Evolutionary conservation across 2,797 vertebrate species (phyloP).

Genomic region (Gadopsis marmoratus): DNA sequence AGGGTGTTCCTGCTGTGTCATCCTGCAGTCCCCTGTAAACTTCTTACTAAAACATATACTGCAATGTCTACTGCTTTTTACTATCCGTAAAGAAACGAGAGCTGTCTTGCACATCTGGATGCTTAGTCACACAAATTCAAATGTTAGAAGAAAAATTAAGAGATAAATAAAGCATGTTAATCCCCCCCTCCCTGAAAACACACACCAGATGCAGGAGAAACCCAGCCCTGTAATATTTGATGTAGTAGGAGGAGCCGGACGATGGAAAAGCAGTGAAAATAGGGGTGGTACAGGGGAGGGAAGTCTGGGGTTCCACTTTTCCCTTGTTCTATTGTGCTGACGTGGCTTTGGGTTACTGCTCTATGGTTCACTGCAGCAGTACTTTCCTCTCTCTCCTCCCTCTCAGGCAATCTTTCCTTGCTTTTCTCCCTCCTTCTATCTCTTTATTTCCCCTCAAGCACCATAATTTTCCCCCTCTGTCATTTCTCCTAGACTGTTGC

Average conservation of each 20-base stretch:
- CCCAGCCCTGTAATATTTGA: constrained; percentile 51
- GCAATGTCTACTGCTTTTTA: not conserved
- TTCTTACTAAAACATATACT: constrained; percentile 6
- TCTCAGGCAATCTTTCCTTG: constrained; percentile 39
- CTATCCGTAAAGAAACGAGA: constrained; percentile 1
- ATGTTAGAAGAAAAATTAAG: not conserved
- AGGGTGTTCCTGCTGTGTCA: constrained; percentile 10
- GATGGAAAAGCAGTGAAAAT: constrained; percentile 66
- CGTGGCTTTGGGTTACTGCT: constrained; percentile 77
- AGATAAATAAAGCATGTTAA: constrained; percentile 4
- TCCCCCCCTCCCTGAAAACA: constrained; percentile 13
- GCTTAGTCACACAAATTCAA: constrained; percentile 21
- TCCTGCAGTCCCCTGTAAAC: not conserved
- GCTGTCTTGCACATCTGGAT: constrained; percentile 22
- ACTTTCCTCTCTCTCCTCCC: constrained; percentile 60
- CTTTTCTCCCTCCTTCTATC: constrained; percentile 48
- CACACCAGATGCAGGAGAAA: constrained; percentile 42
- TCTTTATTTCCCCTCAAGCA: constrained; percentile 62
- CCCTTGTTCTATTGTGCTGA: constrained; percentile 78
- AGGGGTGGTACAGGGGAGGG: constrained; percentile 56
- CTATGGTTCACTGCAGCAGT: constrained; percentile 45
- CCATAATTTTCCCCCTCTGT: constrained; percentile 58
- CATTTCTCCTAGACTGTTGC: constrained; percentile 56
- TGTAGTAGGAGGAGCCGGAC: constrained; percentile 50
- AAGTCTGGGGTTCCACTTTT: constrained; percentile 71